phyloP scores from a whole-genome alignment of 2,888 invertebrate genomes.

The Spodoptera picta region DNA sequence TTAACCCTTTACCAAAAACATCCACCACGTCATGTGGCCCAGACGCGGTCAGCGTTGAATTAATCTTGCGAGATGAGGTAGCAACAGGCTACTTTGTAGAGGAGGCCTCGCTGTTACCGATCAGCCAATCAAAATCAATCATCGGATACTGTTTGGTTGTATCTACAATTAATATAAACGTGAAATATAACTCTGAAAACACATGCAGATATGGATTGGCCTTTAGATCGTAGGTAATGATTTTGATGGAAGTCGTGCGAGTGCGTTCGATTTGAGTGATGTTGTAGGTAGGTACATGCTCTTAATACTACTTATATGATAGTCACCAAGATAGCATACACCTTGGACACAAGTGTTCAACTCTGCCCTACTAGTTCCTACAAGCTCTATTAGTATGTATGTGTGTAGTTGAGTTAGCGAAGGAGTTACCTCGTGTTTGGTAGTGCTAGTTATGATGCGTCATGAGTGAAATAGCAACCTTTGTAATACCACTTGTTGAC shows the following conservation, averaged over 20 bases:
- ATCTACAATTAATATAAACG: conserved; percentile 88
- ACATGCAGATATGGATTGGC: conserved; percentile 49
- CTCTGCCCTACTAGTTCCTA: conserved; percentile 20
- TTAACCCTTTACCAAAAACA: conserved; percentile 72
- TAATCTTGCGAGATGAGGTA: conserved; percentile 74
- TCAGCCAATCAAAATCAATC: conserved; percentile 89
- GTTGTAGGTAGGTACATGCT: conserved; percentile 41
- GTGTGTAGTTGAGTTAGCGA: conserved; percentile 18
- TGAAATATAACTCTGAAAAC: conserved; percentile 72
- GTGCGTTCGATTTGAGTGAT: conserved; percentile 45
- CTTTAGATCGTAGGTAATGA: conserved; percentile 41
- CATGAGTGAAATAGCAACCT: conserved; percentile 43
- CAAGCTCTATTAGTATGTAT: conserved; percentile 39
- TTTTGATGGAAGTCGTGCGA: conserved; percentile 45
- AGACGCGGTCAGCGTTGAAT: conserved; percentile 69
- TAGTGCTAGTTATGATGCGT: conserved; percentile 33
- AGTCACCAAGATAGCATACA: conserved; percentile 29
- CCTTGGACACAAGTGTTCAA: conserved; percentile 15
- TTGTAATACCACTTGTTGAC: conserved; percentile 17
- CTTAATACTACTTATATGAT: conserved; percentile 34
- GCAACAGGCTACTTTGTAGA: conserved; percentile 78
- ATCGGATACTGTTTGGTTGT: conserved; percentile 88
- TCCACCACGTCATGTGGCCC: conserved; percentile 68
- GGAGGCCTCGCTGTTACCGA: conserved; percentile 83
- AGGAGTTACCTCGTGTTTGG: conserved; percentile 31